Evolutionary conservation across 2,888 invertebrate genomes (phyloP), one percentile per base, ranked within the genome.

Genomic region (Acrobeloides nanus): DNA sequence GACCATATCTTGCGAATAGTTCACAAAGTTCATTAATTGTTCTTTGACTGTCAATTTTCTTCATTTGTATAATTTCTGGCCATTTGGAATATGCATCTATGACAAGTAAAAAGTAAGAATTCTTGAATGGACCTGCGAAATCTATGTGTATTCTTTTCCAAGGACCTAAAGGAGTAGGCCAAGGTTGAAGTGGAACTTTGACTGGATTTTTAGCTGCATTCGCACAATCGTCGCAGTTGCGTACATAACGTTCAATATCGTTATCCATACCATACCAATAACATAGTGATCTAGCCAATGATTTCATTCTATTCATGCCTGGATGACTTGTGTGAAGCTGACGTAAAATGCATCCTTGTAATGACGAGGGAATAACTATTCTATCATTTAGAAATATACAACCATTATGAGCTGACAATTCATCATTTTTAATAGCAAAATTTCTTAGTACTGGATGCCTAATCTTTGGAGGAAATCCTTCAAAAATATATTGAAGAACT

Each of bases 71-170:
- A 6, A 75, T 66, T 59, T 76, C 75, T 1, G 73, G 66, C 76
- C 76, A 78, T 48, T 76, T 77, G 0, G 75, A 75, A 53, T 62
- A 66, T 10, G 74, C 62, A 53, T 77, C 76, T 7, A 74, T 67
- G 6, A 76, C 54, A 15, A 77, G 55, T 4, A 76, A 48, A 25
- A 73, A 64, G 60, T 63, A 66, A 6, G 43, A 44, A 12, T 58
- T 64, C 4, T 63, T 35, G 31, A 74, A 51, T 24, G 74, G 75
- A 10, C 75, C 76, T n/a, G 75, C 74, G 61, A 74, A 76, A 56
- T 78, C 77, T n/a, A 75, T 60, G 58, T 77, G 76, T 4, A 76
- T 52, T 17, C 76, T 58, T 46, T 74, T 61, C 72, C 73, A 74
- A 10, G 68, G 65, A 41, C 58, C 50, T 5, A 47, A 53, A 21